A percentile compares a stretch with the other conserved stretches of the same genome.
These are phyloP conservation scores for Ylistrum balloti DNA, from an alignment of 1,140 invertebrate genomes.

Conservation along the genomic window DNA sequence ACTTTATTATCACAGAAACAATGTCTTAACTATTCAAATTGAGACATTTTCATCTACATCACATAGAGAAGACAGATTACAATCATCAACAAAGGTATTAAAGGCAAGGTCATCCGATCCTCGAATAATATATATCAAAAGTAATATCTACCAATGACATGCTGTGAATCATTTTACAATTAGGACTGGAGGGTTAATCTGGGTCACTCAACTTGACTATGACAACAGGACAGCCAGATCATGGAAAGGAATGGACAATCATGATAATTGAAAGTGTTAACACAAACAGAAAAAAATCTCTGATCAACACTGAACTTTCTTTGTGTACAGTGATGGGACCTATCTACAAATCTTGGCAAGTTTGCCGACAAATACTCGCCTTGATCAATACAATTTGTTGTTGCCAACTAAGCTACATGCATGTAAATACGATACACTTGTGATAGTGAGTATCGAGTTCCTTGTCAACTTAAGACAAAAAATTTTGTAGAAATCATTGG, in stretches of 20 bases:
- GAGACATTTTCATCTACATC: too few relatives aligned
- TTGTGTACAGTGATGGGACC: background rate
- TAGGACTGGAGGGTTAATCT: too few relatives aligned
- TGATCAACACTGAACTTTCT: background rate
- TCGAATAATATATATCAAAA: too few relatives aligned
- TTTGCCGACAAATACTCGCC: background rate
- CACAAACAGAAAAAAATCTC: background rate
- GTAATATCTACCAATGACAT: too few relatives aligned
- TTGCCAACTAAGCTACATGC: too few relatives aligned
- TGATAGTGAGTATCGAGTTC: background rate
- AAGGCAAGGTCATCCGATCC: too few relatives aligned
- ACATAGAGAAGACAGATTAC: too few relatives aligned
- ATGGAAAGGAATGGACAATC: background rate
- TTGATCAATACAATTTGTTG: background rate
- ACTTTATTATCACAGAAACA: too few relatives aligned
- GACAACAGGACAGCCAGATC: background rate
- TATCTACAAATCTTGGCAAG: constrained; percentile 4
- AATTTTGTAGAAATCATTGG: background rate
- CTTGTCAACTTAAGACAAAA: background rate
- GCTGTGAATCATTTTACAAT: too few relatives aligned
- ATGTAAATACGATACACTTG: background rate
- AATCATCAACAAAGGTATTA: too few relatives aligned
- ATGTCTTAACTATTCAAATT: too few relatives aligned
- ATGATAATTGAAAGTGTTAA: background rate
- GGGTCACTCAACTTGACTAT: background rate